Base-by-base conservation (phyloP, 2,797 vertebrate species). In the Varecia variegata region DNA sequence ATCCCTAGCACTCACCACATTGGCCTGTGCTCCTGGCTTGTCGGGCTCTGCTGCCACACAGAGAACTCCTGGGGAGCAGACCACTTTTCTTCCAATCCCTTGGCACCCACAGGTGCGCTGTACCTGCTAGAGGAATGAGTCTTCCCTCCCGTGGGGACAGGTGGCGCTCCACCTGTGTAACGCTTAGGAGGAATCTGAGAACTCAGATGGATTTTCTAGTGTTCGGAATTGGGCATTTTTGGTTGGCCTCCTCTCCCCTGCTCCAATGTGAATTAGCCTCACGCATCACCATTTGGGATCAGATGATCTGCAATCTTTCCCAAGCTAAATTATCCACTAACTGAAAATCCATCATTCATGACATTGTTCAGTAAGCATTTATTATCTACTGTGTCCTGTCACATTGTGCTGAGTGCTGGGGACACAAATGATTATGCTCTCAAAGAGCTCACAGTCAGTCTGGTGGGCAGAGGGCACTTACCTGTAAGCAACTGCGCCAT, bases 401-500 rank as follows among this genome's bases (percentile, higher is more conserved):
- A 52, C 3, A 0, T 4, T 1, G 40, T 11, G 35, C 68, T 30
- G 74, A 76, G 68, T 50, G 82, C 56, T 8, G 15, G 35, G n/a
- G 43, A 67, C 35, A 45, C 2, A n/a, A 76, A 60, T 25, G 15
- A 17, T 8, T 67, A 5, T 84, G 80, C 45, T 93, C 58, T 35
- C 79, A 38, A 7, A 86, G 47, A 88, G 65, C 58, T 30, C 50
- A 4, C 1, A 65, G 21, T 15, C 47, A 70, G 25, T 15, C 47
- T n/a, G 73, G 35, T 7, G 58, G 65, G 25, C 52, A 67, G 25
- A 35, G n/a, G 30, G 40, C 1, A 3, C 85, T 74, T 97, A 99
- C 99, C 99, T 99, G 96, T 71, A 97, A 32, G 97, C 30, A 5
- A 98, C 52, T 0, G 98, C 98, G 84, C 99, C 98, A 0, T 98